A percentile compares a stretch with the other conserved stretches of the same genome.
These are phyloP conservation scores for Drosophila rhopaloa DNA, from an alignment of 1,140 invertebrate genomes.

Conservation along the genomic window DNA sequence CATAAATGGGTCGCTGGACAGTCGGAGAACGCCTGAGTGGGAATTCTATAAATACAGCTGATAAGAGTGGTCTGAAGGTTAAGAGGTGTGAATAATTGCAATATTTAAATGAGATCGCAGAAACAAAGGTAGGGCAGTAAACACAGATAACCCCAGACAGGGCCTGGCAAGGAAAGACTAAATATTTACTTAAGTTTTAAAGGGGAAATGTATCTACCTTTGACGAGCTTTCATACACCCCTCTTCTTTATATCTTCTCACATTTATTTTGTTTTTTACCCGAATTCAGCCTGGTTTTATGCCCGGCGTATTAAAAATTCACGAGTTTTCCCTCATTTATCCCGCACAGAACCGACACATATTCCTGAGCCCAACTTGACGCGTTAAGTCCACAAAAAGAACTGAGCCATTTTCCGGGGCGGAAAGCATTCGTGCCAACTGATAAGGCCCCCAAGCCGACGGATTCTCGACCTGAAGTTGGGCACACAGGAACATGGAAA, in stretches of 20 bases:
- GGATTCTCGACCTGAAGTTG: slow-evolving; percentile 21
- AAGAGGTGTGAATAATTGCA: slow-evolving; percentile 39
- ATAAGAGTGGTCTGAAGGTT: slow-evolving; percentile 23
- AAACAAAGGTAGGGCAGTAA: slow-evolving; percentile 9
- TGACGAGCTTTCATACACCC: not conserved
- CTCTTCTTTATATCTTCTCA: not conserved
- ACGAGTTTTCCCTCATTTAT: slow-evolving; percentile 18
- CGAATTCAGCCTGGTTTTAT: slow-evolving; percentile 22
- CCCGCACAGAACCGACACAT: slow-evolving; percentile 1
- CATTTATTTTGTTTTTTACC: slow-evolving; percentile 4
- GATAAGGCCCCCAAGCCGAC: slow-evolving; percentile 46
- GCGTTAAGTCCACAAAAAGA: slow-evolving; percentile 39
- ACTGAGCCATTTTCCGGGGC: slow-evolving; percentile 40
- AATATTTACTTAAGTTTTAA: slow-evolving; percentile 5
- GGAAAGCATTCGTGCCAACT: slow-evolving; percentile 42
- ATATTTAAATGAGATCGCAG: slow-evolving; percentile 19
- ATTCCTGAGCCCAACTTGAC: slow-evolving; percentile 42
- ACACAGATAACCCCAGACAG: slow-evolving; percentile 14
- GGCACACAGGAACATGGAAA: slow-evolving; percentile 25
- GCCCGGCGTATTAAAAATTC: slow-evolving; percentile 32
- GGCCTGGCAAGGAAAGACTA: slow-evolving; percentile 14
- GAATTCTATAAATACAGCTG: slow-evolving; percentile 9
- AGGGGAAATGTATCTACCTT: slow-evolving; percentile 3
- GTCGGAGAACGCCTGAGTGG: not conserved
- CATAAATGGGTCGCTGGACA: slow-evolving; percentile 55